Evolutionary conservation across 2,113 vertebrate genomes (phyloP).

Genomic region (Trichomycterus rosablanca): DNA sequence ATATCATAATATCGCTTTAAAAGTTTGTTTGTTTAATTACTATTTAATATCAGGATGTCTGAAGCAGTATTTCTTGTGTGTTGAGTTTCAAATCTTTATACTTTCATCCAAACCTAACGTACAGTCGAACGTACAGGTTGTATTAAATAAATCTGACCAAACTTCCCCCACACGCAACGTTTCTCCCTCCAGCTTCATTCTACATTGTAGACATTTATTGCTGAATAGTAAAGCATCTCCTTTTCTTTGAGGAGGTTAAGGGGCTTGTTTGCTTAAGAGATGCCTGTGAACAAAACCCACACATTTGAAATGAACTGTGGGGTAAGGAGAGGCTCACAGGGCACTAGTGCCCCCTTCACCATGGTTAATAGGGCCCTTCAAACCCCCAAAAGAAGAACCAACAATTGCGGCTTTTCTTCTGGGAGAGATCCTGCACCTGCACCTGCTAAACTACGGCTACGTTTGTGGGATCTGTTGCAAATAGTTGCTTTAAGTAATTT

Average conservation of each 20-base stretch:
- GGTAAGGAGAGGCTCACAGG: slow-evolving; percentile 41
- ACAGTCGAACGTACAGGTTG: too few species aligned
- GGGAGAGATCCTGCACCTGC: slow-evolving; percentile 58
- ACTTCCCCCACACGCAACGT: too few species aligned
- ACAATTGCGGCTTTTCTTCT: slow-evolving; percentile 52
- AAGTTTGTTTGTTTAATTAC: too few species aligned
- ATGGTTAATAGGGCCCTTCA: slow-evolving; percentile 57
- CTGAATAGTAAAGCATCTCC: slow-evolving; percentile 21
- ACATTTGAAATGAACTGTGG: slow-evolving; percentile 44
- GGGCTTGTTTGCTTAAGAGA: slow-evolving; percentile 47
- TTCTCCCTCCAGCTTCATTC: too few species aligned
- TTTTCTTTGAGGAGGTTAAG: slow-evolving; percentile 24
- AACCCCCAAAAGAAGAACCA: slow-evolving; percentile 44
- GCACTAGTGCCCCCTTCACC: slow-evolving; percentile 48
- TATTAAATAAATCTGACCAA: too few species aligned
- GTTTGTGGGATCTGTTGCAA: slow-evolving; percentile 39
- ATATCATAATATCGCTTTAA: too few species aligned
- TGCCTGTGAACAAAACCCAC: slow-evolving; percentile 47
- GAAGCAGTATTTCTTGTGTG: too few species aligned
- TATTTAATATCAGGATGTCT: too few species aligned
- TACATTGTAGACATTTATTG: background rate
- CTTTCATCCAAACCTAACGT: too few species aligned
- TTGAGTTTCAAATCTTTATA: too few species aligned
- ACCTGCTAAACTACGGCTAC: slow-evolving; percentile 57
- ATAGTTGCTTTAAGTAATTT: slow-evolving; percentile 16